Evolutionary conservation across 1,140 invertebrate genomes (phyloP), one percentile per base, ranked within the genome.

Genomic region (Drosophila sturtevanti): DNA sequence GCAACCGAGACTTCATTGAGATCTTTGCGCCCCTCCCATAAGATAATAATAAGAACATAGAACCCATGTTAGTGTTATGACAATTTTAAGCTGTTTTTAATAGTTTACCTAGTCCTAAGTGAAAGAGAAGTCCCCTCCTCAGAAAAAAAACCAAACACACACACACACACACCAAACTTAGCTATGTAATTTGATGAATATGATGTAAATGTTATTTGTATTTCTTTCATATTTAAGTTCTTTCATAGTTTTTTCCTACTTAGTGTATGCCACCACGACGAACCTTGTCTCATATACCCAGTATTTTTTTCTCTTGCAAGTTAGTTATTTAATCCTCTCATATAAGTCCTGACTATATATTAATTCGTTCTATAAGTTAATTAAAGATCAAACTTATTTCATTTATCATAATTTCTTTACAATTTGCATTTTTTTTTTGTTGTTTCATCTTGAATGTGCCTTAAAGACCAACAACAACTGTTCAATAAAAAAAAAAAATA

Each of bases 201-300:
- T 35, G 51, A 58, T 75, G 63, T 75, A 75, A 75, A 73, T 75
- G 63, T 75, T 75, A 75, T 75, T 75, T 75, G 72, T 75, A 75
- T 75, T 68, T 75, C n/a, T 52, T 64, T 9, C 75, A 75, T 41
- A 16, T 24, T 16, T 75, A 75, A 75, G 71, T 72, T 48, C 14
- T 48, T 48, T 21, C 41, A 48, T 21, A 48, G 9, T 21, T 48
- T 21, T 48, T 48, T 48, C 16, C 41, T 21, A 48, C 41, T 48
- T 48, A 48, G 9, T 48, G 41, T 48, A 48, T 31, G 7, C 5
- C 27, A 31, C 41, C 41, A 21, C 41, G 7, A 58, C 68, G 48
- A 56, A 31, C 72, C 14, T 34, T 35, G 66, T 75, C 54, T 63
- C 56, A 11, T 68, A 31, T 75, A 35, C 64, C 72, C 72, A 75